Conservation (phyloP, 2,797 vertebrate species). For the Macropus fuliginosus region DNA sequence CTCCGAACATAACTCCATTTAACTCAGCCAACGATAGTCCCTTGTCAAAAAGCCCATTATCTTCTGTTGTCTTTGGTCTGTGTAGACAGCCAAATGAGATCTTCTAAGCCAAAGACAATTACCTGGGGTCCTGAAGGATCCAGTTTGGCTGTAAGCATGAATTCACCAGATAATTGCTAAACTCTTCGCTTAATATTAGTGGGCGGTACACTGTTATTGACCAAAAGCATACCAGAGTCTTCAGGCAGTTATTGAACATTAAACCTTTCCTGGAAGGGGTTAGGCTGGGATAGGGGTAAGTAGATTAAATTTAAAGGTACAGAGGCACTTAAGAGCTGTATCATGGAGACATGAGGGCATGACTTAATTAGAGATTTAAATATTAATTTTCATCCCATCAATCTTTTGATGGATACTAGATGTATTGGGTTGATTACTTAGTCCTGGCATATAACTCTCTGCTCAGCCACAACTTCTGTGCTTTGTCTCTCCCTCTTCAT, state of each 20-base stretch:
- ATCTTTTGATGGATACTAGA: neutral
- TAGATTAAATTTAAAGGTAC: slow-evolving; percentile 12
- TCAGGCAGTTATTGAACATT: neutral
- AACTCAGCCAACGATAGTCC: slow-evolving; percentile 15
- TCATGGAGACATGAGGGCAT: neutral
- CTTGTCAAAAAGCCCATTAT: slow-evolving; percentile 36
- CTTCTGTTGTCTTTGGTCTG: slow-evolving; percentile 30
- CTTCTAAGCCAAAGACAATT: slow-evolving; percentile 25
- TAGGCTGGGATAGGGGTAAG: neutral
- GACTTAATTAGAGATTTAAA: neutral
- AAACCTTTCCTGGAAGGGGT: slow-evolving; percentile 27
- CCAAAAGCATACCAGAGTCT: slow-evolving; percentile 52
- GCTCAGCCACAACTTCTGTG: neutral
- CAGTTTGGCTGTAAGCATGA: slow-evolving; percentile 57
- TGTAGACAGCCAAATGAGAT: slow-evolving; percentile 39
- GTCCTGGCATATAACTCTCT: neutral
- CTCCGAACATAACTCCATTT: slow-evolving; percentile 37
- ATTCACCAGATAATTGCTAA: slow-evolving; percentile 63
- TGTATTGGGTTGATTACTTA: neutral
- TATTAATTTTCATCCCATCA: neutral
- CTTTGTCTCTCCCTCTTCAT: neutral
- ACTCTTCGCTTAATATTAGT: slow-evolving; percentile 51
- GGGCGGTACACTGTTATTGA: slow-evolving; percentile 42
- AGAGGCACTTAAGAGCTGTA: neutral
- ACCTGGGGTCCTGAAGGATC: slow-evolving; percentile 54